phyloP scores from a whole-genome alignment of 2,888 invertebrate species.

The Globia sparganii region DNA sequence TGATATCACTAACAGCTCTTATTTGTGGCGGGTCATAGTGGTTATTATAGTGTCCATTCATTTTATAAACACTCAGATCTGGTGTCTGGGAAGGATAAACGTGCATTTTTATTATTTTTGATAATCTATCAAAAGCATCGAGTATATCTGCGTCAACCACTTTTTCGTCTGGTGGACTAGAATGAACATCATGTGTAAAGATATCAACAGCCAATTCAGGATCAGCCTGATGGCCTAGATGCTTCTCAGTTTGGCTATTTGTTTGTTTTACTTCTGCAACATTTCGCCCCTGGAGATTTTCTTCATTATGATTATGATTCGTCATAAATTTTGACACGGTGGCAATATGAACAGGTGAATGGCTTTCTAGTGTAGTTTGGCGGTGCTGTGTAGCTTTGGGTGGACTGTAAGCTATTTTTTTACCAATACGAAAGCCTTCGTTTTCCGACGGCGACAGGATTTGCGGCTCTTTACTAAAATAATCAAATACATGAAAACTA shows the following conservation, averaged over 20 bases:
- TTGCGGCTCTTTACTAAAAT: constrained; percentile 87
- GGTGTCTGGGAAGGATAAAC: constrained; percentile 75
- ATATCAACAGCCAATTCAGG: constrained; percentile 5
- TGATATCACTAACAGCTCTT: neutral
- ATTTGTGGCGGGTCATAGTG: constrained; percentile 8
- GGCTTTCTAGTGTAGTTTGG: constrained; percentile 46
- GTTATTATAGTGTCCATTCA: constrained; percentile 23
- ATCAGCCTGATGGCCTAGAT: neutral
- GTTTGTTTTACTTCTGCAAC: constrained; percentile 16
- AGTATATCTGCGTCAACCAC: constrained; percentile 64
- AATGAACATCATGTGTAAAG: constrained; percentile 23
- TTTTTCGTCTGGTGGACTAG: constrained; percentile 14
- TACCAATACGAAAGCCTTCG: constrained; percentile 77
- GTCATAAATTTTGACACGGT: constrained; percentile 15
- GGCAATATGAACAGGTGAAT: constrained; percentile 39
- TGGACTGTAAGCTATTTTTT: constrained; percentile 74
- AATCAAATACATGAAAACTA: constrained; percentile 82
- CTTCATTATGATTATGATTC: constrained; percentile 23
- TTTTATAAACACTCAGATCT: constrained; percentile 67
- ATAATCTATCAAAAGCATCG: constrained; percentile 73
- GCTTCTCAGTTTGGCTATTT: constrained; percentile 4
- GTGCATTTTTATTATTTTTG: constrained; percentile 74
- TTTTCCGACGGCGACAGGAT: constrained; percentile 79
- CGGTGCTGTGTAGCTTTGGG: constrained; percentile 37
- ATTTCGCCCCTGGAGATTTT: constrained; percentile 4